Conservation (phyloP, 2,113 vertebrate species). For the Leptodactylus fuscus region DNA sequence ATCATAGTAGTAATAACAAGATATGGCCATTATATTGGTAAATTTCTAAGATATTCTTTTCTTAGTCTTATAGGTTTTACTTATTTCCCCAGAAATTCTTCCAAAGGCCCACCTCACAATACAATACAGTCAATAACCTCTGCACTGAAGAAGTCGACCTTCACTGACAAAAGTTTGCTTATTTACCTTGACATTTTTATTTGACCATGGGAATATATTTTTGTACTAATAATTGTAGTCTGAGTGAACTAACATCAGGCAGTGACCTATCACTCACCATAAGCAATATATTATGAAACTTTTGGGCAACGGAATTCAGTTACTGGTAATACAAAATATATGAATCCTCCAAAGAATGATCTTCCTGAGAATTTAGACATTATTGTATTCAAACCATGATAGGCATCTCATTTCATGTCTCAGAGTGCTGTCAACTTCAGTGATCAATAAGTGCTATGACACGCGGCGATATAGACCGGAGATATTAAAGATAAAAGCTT, state of each 20-base stretch:
- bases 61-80: background rate
- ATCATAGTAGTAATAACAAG: background rate
- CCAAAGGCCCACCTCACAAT: background rate
- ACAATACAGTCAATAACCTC: background rate
- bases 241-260: slow-evolving; percentile 29
- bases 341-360: slow-evolving; percentile 46
- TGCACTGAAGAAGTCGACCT: background rate
- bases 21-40: background rate
- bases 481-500: slow-evolving; percentile 60
- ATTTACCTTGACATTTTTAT: slow-evolving; percentile 1
- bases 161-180: background rate
- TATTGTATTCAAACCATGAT: slow-evolving; percentile 51
- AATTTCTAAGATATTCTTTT: background rate
- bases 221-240: slow-evolving; percentile 22
- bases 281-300: slow-evolving; percentile 40
- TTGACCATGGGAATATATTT: slow-evolving; percentile 24
- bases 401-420: slow-evolving; percentile 50
- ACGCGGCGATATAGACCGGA: slow-evolving; percentile 36
- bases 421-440: slow-evolving; percentile 51
- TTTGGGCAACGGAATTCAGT: slow-evolving; percentile 23
- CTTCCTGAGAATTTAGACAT: slow-evolving; percentile 32
- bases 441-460: slow-evolving; percentile 59
- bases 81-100: background rate
- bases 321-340: slow-evolving; percentile 47
- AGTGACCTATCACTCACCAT: slow-evolving; percentile 26